phyloP scores from a whole-genome alignment of 2,888 invertebrate species.

The Microchrysa polita region DNA sequence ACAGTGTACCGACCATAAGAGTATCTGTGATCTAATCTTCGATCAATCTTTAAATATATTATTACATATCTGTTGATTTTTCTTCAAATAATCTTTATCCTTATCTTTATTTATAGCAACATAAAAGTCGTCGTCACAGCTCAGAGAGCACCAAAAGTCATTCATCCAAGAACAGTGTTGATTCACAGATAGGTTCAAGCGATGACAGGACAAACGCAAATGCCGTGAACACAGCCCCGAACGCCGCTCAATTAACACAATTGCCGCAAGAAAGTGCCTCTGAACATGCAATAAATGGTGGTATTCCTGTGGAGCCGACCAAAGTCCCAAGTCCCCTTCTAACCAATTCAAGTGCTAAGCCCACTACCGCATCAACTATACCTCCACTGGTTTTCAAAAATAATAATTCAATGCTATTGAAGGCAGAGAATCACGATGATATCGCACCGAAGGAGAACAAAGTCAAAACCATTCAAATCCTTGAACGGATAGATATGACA shows the following conservation, averaged over 20 bases:
- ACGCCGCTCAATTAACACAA: constrained; percentile 4
- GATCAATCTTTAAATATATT: no score
- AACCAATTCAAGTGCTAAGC: constrained; percentile 8
- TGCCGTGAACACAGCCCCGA: neutral
- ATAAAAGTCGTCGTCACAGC: constrained; percentile 44
- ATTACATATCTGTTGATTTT: no score
- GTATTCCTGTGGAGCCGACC: constrained; percentile 11
- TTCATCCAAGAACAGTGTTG: constrained; percentile 39
- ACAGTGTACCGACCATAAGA: no score
- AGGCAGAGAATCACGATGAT: neutral
- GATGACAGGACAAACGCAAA: neutral
- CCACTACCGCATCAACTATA: neutral
- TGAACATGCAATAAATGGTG: constrained; percentile 42
- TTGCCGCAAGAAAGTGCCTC: constrained; percentile 49
- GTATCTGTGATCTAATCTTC: no score
- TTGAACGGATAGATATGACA: neutral
- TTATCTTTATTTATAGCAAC: constrained; percentile 32
- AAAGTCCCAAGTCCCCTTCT: constrained; percentile 31
- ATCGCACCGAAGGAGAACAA: neutral
- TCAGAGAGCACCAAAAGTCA: constrained; percentile 45
- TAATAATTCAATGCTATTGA: constrained; percentile 17
- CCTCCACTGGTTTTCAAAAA: neutral
- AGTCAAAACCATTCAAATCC: constrained; percentile 2
- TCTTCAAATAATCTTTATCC: neutral
- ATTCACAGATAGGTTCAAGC: neutral